phyloP scores from a whole-genome alignment of 2,888 invertebrate genomes.

The Hybos culiciformis region DNA sequence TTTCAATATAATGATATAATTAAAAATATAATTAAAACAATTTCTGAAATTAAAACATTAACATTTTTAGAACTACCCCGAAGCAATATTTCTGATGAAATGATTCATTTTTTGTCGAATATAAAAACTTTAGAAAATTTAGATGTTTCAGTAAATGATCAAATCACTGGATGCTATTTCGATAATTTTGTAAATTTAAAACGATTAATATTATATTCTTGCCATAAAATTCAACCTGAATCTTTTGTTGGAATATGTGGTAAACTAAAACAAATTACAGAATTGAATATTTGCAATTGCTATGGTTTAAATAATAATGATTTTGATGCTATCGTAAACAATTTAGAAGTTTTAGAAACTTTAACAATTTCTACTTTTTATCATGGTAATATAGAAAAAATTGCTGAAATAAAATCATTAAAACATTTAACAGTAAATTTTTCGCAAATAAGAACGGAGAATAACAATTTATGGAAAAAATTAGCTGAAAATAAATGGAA shows the following conservation, averaged over 20 bases:
- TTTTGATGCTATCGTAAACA: conserved; percentile 2
- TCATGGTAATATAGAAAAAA: conserved; percentile 1
- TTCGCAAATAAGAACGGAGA: background rate
- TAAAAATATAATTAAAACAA: conserved; percentile 1
- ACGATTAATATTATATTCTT: conserved; percentile 10
- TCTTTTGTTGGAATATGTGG: conserved; percentile 9
- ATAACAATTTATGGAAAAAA: conserved; percentile 3
- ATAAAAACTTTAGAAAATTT: conserved; percentile 7
- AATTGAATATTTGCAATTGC: conserved; percentile 11
- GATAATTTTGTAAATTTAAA: conserved; percentile 6
- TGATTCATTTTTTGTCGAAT: conserved; percentile 1
- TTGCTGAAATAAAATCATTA: conserved; percentile 4
- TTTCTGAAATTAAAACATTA: conserved; percentile 6
- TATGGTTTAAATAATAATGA: conserved; percentile 7
- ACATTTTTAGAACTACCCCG: conserved; percentile 5
- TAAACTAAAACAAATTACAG: conserved; percentile 7
- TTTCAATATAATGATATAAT: conserved; percentile 1
- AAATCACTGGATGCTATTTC: conserved; percentile 11
- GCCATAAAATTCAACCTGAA: conserved; percentile 9
- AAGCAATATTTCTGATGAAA: conserved; percentile 7
- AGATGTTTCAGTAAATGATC: conserved; percentile 9
- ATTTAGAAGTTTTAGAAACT: conserved; percentile 6
- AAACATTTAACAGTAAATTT: conserved; percentile 7
- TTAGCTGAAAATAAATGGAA: conserved; percentile 2
- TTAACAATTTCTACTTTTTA: conserved; percentile 8